phyloP scores from a whole-genome alignment of 2,113 vertebrate genomes.

The Rhineura floridana region DNA sequence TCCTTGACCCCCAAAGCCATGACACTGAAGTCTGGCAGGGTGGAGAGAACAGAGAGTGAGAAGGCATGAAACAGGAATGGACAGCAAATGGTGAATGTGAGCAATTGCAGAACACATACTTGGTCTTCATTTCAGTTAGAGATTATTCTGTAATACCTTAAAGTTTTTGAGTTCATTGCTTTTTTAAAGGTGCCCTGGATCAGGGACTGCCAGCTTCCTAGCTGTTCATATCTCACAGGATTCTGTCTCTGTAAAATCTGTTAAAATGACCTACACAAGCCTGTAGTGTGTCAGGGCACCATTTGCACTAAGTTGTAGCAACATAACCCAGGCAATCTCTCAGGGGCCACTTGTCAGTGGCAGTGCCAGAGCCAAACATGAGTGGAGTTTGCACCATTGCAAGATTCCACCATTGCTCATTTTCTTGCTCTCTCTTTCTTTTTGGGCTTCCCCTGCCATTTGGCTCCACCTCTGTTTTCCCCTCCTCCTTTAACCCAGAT shows the following conservation, averaged over 20 bases:
- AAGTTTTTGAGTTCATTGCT: neutral
- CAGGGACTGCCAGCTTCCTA: neutral
- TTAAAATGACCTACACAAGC: neutral
- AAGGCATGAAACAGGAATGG: neutral
- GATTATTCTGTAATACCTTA: neutral
- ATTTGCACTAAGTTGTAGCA: neutral
- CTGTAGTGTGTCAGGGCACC: neutral
- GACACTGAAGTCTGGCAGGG: neutral
- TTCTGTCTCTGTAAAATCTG: neutral
- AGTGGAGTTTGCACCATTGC: too few relatives aligned
- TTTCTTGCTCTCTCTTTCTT: conserved; percentile 46
- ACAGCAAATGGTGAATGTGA: neutral
- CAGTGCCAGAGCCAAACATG: too few relatives aligned
- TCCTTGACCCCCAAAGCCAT: too few relatives aligned
- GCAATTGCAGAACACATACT: neutral
- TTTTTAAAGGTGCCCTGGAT: neutral
- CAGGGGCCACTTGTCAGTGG: too few relatives aligned
- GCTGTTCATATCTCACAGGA: conserved; percentile 7
- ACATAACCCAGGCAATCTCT: conserved; percentile 21
- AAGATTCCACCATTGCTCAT: too few relatives aligned
- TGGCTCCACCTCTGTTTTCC: too few relatives aligned
- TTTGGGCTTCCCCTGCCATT: neutral
- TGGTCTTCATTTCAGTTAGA: neutral
- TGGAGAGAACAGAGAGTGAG: neutral
- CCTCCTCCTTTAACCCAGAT: too few relatives aligned